Conservation (phyloP, 2,113 vertebrate genomes). For the Upupa epops region DNA sequence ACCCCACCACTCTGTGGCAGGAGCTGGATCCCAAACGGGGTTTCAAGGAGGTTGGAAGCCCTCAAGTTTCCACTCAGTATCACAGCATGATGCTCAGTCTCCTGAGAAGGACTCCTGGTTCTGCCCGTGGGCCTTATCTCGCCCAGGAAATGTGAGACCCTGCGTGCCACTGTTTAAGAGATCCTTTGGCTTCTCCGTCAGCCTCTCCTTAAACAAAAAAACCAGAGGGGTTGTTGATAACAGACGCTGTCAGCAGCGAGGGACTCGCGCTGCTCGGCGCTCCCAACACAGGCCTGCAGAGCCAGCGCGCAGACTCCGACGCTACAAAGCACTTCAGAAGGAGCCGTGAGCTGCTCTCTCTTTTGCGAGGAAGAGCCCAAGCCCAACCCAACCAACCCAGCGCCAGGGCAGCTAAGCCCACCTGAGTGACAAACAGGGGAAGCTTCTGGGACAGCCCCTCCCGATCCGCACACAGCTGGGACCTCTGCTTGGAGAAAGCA, state of each 20-base stretch:
- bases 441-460: neutral
- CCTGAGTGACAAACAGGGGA: neutral
- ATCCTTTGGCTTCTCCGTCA: neutral
- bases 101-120: neutral
- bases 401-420: accelerated
- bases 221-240: neutral
- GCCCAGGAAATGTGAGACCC: slow-evolving; percentile 15
- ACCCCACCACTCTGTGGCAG: neutral
- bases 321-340: neutral
- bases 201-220: neutral
- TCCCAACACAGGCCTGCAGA: neutral
- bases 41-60: neutral
- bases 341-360: neutral
- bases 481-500: neutral
- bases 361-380: no score
- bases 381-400: neutral
- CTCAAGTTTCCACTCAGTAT: neutral
- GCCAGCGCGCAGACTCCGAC: neutral
- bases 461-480: accelerated
- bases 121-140: neutral
- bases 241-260: neutral
- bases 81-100: neutral
- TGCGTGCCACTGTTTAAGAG: slow-evolving; percentile 14
- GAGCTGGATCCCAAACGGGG: neutral
- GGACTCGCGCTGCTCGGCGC: neutral